Conservation (phyloP, 1,140 invertebrate genomes). For the Pygmarrhopalites habei region DNA sequence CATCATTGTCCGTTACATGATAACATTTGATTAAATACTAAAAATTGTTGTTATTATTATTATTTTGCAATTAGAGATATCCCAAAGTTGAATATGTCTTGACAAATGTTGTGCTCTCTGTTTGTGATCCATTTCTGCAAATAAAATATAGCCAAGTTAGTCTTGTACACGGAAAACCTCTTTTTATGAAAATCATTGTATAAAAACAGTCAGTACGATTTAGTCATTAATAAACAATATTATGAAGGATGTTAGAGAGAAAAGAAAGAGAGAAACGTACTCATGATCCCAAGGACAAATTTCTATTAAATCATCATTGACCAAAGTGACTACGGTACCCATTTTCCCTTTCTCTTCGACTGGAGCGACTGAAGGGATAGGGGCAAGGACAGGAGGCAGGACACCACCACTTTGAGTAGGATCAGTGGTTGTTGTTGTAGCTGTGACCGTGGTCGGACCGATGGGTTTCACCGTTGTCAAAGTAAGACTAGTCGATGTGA, state of each 20-base stretch:
- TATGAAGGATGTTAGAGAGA: too few species aligned
- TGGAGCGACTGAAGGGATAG: neutral
- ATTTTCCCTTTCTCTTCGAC: neutral
- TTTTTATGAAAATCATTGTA: too few species aligned
- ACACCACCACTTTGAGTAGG: too few species aligned
- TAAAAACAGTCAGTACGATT: too few species aligned
- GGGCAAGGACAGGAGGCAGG: neutral
- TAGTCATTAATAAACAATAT: too few species aligned
- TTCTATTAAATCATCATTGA: conserved; percentile 14
- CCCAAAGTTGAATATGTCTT: conserved; percentile 83
- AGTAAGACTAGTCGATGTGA: conserved; percentile 10
- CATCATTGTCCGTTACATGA: too few species aligned
- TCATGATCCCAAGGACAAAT: conserved; percentile 39
- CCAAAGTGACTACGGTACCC: conserved; percentile 11
- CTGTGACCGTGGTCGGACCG: neutral
- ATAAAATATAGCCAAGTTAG: neutral
- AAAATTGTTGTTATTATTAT: too few species aligned
- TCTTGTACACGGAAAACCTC: conserved; percentile 21
- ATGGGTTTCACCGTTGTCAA: neutral
- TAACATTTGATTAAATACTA: too few species aligned
- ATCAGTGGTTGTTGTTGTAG: neutral
- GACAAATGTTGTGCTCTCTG: conserved; percentile 74
- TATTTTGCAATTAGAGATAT: conserved; percentile 72
- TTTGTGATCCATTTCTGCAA: conserved; percentile 61
- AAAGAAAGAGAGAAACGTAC: conserved; percentile 34